Evolutionary conservation across 2,888 invertebrate species (phyloP), one percentile per base, ranked within the genome.

Genomic region (Lepidocyrtoides sp.): DNA sequence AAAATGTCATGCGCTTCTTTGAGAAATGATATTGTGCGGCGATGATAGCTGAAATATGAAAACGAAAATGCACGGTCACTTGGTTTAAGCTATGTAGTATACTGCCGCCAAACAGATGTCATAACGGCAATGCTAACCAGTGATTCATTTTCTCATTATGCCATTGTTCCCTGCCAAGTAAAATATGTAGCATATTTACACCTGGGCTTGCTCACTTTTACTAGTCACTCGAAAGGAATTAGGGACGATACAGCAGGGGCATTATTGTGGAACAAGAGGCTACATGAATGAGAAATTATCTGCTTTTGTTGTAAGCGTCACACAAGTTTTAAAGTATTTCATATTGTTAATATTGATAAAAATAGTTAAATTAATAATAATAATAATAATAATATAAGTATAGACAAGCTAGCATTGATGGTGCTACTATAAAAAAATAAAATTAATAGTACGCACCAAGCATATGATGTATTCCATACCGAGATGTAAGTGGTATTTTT

Each of bases 391-490:
- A 4, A 36, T 36, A 4, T 12, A 29, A 36, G 66, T 32, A n/a
- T 8, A 2, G 36, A 7, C 36, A 36, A 36, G n/a, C n/a, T 14
- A 2, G 2, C 32, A 66, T 66, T 66, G 36, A 72, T 44, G 72
- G 72, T 44, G 72, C 10, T 44, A 72, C 36, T 8, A 54, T 54
- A 54, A 54, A n/a, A 48, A n/a, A 23, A 36, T 36, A 72, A 23
- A 20, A 36, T n/a, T 23, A 44, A 72, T 44, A 23, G n/a, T 17
- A 8, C 36, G 36, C 72, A 72, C 41, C 23, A 44, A 20, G 20
- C 72, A n/a, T n/a, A 72, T 72, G 26, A 72, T 72, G 72, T 44
- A 72, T 44, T 72, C 44, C 20, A 36, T 36, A 36, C 36, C n/a
- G n/a, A n/a, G n/a, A n/a, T n/a, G n/a, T n/a, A n/a, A n/a, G n/a